Evolutionary conservation across 2,888 invertebrate genomes (phyloP).

Genomic region (Reticulitermes lucifugus): DNA sequence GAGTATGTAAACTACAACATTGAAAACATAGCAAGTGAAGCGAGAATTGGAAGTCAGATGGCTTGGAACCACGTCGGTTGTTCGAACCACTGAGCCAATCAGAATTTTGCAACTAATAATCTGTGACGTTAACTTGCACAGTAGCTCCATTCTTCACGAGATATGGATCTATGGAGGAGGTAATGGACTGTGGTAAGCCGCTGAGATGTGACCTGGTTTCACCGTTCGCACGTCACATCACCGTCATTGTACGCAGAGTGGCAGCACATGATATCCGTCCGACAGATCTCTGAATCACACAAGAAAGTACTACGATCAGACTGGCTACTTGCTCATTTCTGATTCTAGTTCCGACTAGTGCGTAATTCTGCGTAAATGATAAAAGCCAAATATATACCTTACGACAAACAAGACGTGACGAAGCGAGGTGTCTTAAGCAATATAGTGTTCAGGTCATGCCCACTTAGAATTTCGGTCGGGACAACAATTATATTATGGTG

Average conservation of each 20-base stretch:
- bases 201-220: constrained; percentile 32
- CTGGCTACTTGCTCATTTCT: background rate
- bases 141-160: constrained; percentile 1
- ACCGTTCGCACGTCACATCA: background rate
- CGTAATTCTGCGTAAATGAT: background rate
- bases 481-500: no score
- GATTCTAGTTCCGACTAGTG: background rate
- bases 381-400: background rate
- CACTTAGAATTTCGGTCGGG: no score
- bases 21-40: background rate
- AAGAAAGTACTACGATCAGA: background rate
- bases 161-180: constrained; percentile 29
- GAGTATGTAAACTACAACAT: no score
- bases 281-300: background rate
- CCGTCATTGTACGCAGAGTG: background rate
- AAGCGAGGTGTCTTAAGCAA: no score
- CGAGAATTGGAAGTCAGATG: constrained; percentile 4
- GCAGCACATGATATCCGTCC: background rate
- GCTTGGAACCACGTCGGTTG: background rate
- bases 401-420: no score
- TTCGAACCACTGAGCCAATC: constrained; percentile 9
- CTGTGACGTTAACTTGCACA: constrained; percentile 2
- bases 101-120: constrained; percentile 20
- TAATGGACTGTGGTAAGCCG: constrained; percentile 26
- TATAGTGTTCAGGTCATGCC: no score